Conservation (phyloP, 2,888 invertebrate species). For the Piscicola geometra region DNA sequence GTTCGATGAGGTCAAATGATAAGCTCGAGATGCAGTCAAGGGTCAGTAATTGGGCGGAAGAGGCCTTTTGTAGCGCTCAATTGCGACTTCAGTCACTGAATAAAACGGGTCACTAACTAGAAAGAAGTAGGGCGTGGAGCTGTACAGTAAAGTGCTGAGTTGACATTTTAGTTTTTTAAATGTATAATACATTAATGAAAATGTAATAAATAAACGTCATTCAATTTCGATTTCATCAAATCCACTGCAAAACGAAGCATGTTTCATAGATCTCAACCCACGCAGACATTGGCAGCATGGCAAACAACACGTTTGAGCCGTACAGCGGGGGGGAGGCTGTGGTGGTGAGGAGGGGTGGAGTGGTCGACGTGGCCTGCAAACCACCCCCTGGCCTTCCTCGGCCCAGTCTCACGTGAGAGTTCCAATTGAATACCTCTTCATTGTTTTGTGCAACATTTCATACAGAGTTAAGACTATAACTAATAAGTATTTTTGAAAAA, state of each 20-base stretch:
- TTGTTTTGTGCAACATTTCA: no score
- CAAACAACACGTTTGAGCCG: constrained; percentile 41
- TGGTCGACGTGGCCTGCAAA: constrained; percentile 41
- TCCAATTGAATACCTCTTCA: neutral
- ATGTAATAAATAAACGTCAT: no score
- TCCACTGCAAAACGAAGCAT: no score
- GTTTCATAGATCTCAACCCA: neutral
- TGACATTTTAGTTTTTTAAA: no score
- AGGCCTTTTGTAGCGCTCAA: neutral
- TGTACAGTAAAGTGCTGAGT: no score
- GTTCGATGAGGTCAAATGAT: neutral
- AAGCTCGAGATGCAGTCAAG: neutral
- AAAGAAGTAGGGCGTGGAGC: no score
- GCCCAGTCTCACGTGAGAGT: constrained; percentile 37
- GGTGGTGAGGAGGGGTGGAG: constrained; percentile 40
- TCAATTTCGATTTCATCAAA: no score
- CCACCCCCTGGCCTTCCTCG: constrained; percentile 40
- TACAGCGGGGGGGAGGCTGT: constrained; percentile 32
- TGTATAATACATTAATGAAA: no score
- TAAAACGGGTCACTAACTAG: no score
- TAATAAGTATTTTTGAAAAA: no score
- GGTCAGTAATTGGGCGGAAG: neutral
- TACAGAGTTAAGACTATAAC: no score
- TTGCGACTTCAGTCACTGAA: neutral
- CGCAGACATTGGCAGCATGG: constrained; percentile 42